phyloP scores from a whole-genome alignment of 2,888 invertebrate species.

The Anarsia innoxiella region DNA sequence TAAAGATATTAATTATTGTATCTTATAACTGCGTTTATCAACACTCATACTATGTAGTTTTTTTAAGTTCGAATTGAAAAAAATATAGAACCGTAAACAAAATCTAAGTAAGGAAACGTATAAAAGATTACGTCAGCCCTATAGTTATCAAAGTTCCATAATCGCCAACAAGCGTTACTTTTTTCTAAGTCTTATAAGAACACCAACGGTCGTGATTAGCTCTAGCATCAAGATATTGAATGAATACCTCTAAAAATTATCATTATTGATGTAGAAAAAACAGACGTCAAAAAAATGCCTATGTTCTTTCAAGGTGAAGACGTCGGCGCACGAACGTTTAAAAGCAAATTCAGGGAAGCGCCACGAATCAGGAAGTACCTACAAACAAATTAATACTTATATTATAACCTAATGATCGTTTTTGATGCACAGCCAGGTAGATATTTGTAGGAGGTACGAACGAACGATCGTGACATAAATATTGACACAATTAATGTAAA shows the following conservation, averaged over 20 bases:
- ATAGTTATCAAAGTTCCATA: constrained; percentile 46
- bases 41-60: no score
- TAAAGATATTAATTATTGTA: no score
- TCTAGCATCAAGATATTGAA: constrained; percentile 57
- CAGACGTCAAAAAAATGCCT: constrained; percentile 52
- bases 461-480: background rate
- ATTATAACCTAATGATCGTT: constrained; percentile 42
- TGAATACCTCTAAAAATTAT: constrained; percentile 61
- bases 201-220: constrained; percentile 59
- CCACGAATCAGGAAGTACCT: constrained; percentile 54
- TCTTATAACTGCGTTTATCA: no score
- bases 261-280: constrained; percentile 59
- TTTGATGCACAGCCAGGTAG: constrained; percentile 18
- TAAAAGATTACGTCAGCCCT: constrained; percentile 44
- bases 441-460: background rate
- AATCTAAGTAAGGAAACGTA: constrained; percentile 43
- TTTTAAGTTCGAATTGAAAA: no score
- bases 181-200: constrained; percentile 41
- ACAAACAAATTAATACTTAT: constrained; percentile 42
- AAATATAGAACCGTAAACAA: constrained; percentile 23
- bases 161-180: constrained; percentile 37
- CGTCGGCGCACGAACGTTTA: constrained; percentile 55
- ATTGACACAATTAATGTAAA: constrained; percentile 4
- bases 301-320: constrained; percentile 66
- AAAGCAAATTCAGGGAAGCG: constrained; percentile 61